A percentile compares a stretch with the other conserved stretches of the same genome.
phyloP scores from a whole-genome alignment of 2,113 vertebrate species.

The Leucopternis melanops region DNA sequence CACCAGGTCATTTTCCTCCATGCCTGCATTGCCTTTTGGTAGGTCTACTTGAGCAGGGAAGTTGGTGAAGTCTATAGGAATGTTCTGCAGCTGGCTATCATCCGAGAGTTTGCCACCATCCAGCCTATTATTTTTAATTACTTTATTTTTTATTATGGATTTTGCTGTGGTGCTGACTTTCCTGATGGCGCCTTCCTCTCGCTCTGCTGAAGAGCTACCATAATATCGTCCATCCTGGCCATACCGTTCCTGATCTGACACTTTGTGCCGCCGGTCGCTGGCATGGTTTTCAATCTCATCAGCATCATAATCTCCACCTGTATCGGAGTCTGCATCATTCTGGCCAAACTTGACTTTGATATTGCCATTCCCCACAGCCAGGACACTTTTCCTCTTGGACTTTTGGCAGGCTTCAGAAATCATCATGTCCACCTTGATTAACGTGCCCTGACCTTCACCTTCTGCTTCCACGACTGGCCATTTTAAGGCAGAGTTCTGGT shows the following conservation, averaged over 20 bases:
- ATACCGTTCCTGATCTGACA: slow-evolving; percentile 69
- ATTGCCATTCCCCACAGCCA: slow-evolving; percentile 82
- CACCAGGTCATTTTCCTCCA: slow-evolving; percentile 76
- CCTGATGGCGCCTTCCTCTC: slow-evolving; percentile 74
- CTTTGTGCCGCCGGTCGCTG: slow-evolving; percentile 78
- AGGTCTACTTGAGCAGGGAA: slow-evolving; percentile 88
- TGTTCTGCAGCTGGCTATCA: slow-evolving; percentile 75
- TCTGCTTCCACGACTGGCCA: slow-evolving; percentile 85
- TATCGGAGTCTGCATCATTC: slow-evolving; percentile 60
- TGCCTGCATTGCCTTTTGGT: slow-evolving; percentile 68
- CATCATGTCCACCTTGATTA: slow-evolving; percentile 89
- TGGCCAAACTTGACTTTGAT: slow-evolving; percentile 86
- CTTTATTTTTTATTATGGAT: slow-evolving; percentile 69
- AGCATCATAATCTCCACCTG: slow-evolving; percentile 65
- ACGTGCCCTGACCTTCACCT: slow-evolving; percentile 86
- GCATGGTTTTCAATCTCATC: slow-evolving; percentile 81
- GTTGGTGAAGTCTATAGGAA: slow-evolving; percentile 87
- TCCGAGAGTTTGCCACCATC: slow-evolving; percentile 74
- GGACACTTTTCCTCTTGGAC: slow-evolving; percentile 87
- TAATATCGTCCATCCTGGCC: slow-evolving; percentile 75
- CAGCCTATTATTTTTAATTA: slow-evolving; percentile 36
- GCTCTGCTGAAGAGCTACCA: slow-evolving; percentile 74
- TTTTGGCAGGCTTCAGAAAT: slow-evolving; percentile 92
- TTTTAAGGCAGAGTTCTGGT: slow-evolving; percentile 64
- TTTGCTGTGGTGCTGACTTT: slow-evolving; percentile 77